These are phyloP conservation scores for Melipona quadrifasciata DNA, from an alignment of 1,140 invertebrate species.

Conservation along the genomic window DNA sequence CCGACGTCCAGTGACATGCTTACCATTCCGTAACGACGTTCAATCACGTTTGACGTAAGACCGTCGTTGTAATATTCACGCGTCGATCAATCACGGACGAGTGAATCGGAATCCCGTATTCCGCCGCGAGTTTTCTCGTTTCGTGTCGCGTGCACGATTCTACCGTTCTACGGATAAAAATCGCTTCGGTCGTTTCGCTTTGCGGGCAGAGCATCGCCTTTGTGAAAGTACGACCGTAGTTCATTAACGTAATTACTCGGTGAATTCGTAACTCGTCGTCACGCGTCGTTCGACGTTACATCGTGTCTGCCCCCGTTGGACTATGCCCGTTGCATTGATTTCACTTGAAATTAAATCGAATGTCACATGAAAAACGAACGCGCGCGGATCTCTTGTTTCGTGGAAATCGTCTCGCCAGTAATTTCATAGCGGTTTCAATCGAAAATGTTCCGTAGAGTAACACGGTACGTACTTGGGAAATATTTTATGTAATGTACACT, in stretches of 20 bases:
- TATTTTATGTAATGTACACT: not conserved
- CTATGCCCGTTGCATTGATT: not conserved
- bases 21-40: slow-evolving; percentile 32
- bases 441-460: not conserved
- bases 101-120: not conserved
- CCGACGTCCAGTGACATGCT: slow-evolving; percentile 19
- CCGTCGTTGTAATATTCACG: slow-evolving; percentile 45
- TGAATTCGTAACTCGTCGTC: not conserved
- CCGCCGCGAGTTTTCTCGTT: not conserved
- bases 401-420: not conserved
- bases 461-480: slow-evolving; percentile 9
- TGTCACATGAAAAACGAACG: not conserved
- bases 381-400: not conserved
- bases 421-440: not conserved
- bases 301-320: not conserved
- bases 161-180: not conserved
- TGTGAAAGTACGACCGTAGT: not conserved
- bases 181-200: not conserved
- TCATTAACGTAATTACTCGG: slow-evolving; percentile 29
- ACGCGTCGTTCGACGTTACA: not conserved
- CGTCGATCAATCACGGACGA: slow-evolving; percentile 32
- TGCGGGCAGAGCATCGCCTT: not conserved
- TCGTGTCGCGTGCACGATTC: slow-evolving; percentile 22
- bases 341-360: slow-evolving; percentile 1
- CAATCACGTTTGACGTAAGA: slow-evolving; percentile 50